Evolutionary conservation across 1,140 invertebrate genomes (phyloP).

Genomic region (Rhagoletis zephyria): DNA sequence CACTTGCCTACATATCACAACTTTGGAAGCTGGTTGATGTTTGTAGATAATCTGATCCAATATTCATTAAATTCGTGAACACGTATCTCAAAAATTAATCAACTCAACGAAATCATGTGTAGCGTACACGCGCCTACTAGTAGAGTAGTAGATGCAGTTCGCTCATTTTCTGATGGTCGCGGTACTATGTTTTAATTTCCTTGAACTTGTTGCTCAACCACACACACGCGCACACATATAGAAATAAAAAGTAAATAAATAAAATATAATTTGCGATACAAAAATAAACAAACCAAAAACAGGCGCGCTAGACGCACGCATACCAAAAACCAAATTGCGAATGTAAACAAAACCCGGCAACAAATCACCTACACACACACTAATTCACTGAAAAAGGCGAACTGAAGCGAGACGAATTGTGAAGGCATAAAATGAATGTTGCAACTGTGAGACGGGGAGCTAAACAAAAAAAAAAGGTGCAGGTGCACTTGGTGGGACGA

Average conservation of each 20-base stretch:
- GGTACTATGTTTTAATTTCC: conserved; percentile 55
- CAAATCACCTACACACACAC: not conserved
- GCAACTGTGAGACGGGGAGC: not conserved
- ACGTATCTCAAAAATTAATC: not conserved
- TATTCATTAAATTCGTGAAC: no score
- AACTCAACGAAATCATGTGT: not conserved
- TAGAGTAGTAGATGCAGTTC: not conserved
- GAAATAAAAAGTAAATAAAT: conserved; percentile 44
- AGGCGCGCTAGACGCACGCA: not conserved
- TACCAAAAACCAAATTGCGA: not conserved
- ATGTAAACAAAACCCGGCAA: conserved; percentile 47
- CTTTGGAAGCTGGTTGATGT: no score
- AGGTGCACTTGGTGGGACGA: not conserved
- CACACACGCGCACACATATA: not conserved
- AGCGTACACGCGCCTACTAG: not conserved
- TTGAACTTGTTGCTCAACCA: conserved; percentile 59
- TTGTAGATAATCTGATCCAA: no score
- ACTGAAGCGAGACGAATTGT: conserved; percentile 28
- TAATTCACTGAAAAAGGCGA: not conserved
- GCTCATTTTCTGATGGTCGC: not conserved
- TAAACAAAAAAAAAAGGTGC: not conserved
- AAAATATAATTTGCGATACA: conserved; percentile 30
- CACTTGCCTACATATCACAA: no score
- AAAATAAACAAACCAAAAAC: not conserved
- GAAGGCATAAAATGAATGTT: conserved; percentile 12